Conservation (phyloP, 1,140 invertebrate species). For the Octopus bimaculoides region DNA sequence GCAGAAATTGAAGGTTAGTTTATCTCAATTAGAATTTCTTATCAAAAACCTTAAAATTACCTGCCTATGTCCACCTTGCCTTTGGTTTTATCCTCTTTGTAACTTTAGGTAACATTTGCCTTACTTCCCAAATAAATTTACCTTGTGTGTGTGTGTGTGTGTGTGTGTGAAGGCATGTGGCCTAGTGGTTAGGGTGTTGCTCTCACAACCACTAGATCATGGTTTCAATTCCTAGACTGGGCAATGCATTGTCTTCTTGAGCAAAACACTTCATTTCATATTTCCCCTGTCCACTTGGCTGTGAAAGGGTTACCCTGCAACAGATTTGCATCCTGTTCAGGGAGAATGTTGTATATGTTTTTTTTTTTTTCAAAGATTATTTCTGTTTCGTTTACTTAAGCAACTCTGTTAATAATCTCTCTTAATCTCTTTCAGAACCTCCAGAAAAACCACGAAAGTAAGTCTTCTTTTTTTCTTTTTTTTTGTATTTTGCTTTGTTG, state of each 20-base stretch:
- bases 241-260: not conserved
- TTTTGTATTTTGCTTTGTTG: not conserved
- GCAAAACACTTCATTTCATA: not conserved
- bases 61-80: not conserved
- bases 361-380: not conserved
- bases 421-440: slow-evolving; percentile 4
- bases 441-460: slow-evolving; percentile 11
- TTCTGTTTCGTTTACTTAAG: not conserved
- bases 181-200: too few species aligned
- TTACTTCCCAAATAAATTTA: too few species aligned
- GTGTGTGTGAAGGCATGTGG: too few species aligned
- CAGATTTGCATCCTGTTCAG: not conserved
- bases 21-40: not conserved
- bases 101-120: too few species aligned
- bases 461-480: not conserved
- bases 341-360: not conserved
- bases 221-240: too few species aligned
- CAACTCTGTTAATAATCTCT: not conserved
- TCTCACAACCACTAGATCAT: too few species aligned
- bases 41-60: not conserved
- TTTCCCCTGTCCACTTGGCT: not conserved
- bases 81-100: not conserved
- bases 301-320: not conserved
- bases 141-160: too few species aligned
- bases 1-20: not conserved